Percentiles rank a stretch among this genome's conserved stretches.
phyloP scores from a whole-genome alignment of 2,113 vertebrate species.

The Macquaria ambigua region DNA sequence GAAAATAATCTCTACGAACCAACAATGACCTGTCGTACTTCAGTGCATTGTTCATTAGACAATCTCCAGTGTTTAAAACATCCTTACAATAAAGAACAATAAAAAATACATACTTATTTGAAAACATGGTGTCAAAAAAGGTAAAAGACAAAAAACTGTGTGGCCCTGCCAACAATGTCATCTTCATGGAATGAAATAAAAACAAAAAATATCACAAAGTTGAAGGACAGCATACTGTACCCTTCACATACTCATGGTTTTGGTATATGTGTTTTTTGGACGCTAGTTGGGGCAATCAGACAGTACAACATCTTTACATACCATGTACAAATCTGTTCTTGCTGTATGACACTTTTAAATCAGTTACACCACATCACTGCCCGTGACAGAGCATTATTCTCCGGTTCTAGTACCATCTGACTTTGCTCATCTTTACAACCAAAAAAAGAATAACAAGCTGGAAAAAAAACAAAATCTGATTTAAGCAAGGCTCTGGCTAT shows the following conservation, averaged over 20 bases:
- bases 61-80: slow-evolving; percentile 71
- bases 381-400: not conserved
- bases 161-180: slow-evolving; percentile 75
- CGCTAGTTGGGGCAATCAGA: slow-evolving; percentile 36
- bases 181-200: slow-evolving; percentile 48
- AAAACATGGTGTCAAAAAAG: slow-evolving; percentile 54
- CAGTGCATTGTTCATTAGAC: slow-evolving; percentile 59
- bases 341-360: slow-evolving; percentile 16
- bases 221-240: slow-evolving; percentile 39
- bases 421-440: slow-evolving; percentile 28
- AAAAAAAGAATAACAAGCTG: slow-evolving; percentile 32
- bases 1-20: slow-evolving; percentile 79
- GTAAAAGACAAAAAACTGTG: slow-evolving; percentile 40
- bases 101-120: slow-evolving; percentile 39
- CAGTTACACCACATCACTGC: not conserved
- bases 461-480: slow-evolving; percentile 25
- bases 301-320: slow-evolving; percentile 27
- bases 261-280: slow-evolving; percentile 71
- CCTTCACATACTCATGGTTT: slow-evolving; percentile 55
- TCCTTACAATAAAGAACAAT: slow-evolving; percentile 48
- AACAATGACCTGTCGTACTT: slow-evolving; percentile 49
- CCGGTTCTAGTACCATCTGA: not conserved
- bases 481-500: slow-evolving; percentile 46
- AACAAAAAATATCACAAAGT: slow-evolving; percentile 46
- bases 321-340: slow-evolving; percentile 24